These are phyloP conservation scores for Nanger granti DNA, from an alignment of 2,113 vertebrate genomes.

Conservation along the genomic window DNA sequence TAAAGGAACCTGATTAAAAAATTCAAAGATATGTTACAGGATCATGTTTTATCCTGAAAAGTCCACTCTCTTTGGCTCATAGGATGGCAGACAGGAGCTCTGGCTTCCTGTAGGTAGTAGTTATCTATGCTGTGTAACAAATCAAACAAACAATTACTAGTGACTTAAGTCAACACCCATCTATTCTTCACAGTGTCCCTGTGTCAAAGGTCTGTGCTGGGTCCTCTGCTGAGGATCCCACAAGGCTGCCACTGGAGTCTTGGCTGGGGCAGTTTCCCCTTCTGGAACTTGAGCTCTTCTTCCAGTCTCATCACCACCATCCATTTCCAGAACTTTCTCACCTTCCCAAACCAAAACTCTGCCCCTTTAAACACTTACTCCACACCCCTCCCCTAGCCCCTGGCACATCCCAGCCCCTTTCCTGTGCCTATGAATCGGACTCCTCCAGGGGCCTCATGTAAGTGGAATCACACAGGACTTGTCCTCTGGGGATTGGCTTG, in stretches of 20 bases:
- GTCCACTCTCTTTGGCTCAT: conserved; percentile 17
- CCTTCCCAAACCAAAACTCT: neutral
- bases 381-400: neutral
- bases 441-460: neutral
- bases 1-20: neutral
- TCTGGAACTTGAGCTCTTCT: neutral
- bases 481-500: neutral
- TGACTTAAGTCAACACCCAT: too few species aligned
- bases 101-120: neutral
- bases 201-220: neutral
- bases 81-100: neutral
- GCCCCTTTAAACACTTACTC: neutral
- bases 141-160: neutral
- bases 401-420: too few species aligned
- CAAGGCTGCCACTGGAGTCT: neutral
- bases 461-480: neutral
- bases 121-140: neutral
- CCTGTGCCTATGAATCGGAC: neutral
- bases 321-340: neutral
- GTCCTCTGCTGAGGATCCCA: neutral
- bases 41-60: neutral
- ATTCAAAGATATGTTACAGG: neutral
- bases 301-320: neutral
- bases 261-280: neutral
- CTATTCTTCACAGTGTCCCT: neutral